Evolutionary conservation across 2,113 vertebrate species (phyloP).

Genomic region (Colinus virginianus): DNA sequence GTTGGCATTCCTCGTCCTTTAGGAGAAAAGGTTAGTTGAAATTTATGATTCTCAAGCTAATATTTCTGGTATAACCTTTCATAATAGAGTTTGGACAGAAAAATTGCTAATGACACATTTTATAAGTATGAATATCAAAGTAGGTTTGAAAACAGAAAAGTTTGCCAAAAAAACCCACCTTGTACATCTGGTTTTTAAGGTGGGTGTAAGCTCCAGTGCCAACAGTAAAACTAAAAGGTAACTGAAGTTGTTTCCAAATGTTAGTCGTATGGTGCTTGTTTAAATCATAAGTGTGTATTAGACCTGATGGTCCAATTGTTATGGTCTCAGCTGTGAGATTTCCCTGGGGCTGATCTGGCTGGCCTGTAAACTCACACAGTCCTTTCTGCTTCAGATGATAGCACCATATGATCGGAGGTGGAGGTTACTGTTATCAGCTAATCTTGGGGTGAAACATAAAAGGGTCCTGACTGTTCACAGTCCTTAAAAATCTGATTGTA

Average conservation of each 20-base stretch:
- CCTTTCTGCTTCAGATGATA: background rate
- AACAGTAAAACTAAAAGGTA: background rate
- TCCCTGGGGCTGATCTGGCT: background rate
- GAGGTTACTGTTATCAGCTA: background rate
- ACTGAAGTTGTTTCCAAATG: background rate
- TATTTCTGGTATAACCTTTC: background rate
- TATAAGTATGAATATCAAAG: background rate
- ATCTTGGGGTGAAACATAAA: background rate
- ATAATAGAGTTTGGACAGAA: background rate
- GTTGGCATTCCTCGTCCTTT: constrained; percentile 92
- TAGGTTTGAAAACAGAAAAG: background rate
- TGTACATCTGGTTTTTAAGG: rapidly evolving
- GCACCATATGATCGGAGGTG: background rate
- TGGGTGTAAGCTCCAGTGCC: background rate
- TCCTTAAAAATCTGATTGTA: background rate
- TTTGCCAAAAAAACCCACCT: background rate
- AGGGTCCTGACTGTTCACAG: background rate
- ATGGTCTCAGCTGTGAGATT: background rate
- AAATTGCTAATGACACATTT: background rate
- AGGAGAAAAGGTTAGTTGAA: constrained; percentile 84
- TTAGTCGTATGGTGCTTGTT: background rate
- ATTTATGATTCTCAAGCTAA: background rate
- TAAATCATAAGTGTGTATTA: background rate
- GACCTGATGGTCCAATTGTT: background rate
- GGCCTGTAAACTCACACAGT: background rate